Evolutionary conservation across 2,797 vertebrate genomes (phyloP).

Genomic region (Coreius guichenoti): DNA sequence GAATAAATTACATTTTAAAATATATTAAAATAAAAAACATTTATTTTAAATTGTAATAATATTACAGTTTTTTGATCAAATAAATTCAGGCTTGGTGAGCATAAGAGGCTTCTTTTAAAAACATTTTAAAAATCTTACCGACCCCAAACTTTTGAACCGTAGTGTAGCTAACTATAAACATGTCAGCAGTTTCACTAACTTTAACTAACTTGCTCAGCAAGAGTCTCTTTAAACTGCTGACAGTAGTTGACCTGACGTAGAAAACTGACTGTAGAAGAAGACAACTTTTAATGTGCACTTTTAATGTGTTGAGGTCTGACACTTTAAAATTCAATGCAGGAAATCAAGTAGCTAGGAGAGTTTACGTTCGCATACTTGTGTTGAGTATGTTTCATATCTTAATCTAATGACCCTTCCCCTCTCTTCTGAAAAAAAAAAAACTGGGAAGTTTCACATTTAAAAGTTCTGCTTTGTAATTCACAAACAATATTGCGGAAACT

Average conservation of each 20-base stretch:
- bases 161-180: background rate
- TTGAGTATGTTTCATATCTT: background rate
- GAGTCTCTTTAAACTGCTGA: background rate
- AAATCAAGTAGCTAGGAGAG: background rate
- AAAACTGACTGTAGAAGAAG: background rate
- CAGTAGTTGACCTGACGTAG: background rate
- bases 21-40: too few species aligned
- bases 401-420: background rate
- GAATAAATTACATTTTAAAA: too few species aligned
- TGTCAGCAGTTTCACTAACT: background rate
- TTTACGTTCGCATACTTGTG: background rate
- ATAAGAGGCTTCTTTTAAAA: background rate
- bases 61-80: background rate
- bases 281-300: background rate
- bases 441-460: background rate
- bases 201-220: background rate
- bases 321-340: background rate
- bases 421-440: background rate
- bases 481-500: conserved; percentile 3
- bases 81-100: background rate
- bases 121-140: background rate
- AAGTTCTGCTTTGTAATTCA: conserved; percentile 43
- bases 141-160: background rate
- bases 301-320: background rate
- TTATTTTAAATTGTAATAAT: too few species aligned